A percentile compares a stretch with the other conserved stretches of the same genome.
phyloP scores from a whole-genome alignment of 1,140 invertebrate genomes.

The Ephestia elutella region DNA sequence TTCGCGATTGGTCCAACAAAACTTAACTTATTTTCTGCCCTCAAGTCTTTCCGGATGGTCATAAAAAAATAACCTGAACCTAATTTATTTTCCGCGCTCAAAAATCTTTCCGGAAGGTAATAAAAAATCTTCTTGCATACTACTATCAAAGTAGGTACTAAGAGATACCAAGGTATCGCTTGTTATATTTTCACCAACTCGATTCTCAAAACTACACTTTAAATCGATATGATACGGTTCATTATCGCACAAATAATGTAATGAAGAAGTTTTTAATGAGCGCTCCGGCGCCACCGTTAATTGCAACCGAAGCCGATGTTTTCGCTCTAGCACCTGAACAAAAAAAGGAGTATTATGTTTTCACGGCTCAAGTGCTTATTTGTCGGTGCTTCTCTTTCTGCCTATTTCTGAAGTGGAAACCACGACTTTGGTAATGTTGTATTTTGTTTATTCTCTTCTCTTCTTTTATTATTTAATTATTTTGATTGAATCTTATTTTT shows the following conservation, averaged over 20 bases:
- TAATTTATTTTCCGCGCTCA: too few relatives aligned
- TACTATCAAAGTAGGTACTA: neutral
- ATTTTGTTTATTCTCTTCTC: too few relatives aligned
- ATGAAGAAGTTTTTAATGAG: constrained; percentile 12
- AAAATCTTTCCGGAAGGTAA: too few relatives aligned
- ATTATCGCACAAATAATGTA: neutral
- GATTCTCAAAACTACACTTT: neutral
- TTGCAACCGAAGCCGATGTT: constrained; percentile 4
- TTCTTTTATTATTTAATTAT: too few relatives aligned
- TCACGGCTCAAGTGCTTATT: neutral
- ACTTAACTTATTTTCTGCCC: too few relatives aligned
- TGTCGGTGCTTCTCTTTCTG: too few relatives aligned
- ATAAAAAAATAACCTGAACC: too few relatives aligned
- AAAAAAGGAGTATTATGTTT: neutral
- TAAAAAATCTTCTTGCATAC: neutral
- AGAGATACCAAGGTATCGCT: neutral
- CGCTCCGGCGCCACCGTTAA: neutral
- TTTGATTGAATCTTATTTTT: too few relatives aligned
- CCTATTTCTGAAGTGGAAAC: too few relatives aligned
- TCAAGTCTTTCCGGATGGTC: too few relatives aligned
- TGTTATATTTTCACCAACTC: neutral
- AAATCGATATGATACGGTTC: neutral
- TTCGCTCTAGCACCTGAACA: neutral
- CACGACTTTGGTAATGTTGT: too few relatives aligned
- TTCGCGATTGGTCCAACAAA: too few relatives aligned